A percentile compares a stretch with the other conserved stretches of the same genome.
phyloP scores from a whole-genome alignment of 2,113 vertebrate genomes.

The Zosterops hypoxanthus region DNA sequence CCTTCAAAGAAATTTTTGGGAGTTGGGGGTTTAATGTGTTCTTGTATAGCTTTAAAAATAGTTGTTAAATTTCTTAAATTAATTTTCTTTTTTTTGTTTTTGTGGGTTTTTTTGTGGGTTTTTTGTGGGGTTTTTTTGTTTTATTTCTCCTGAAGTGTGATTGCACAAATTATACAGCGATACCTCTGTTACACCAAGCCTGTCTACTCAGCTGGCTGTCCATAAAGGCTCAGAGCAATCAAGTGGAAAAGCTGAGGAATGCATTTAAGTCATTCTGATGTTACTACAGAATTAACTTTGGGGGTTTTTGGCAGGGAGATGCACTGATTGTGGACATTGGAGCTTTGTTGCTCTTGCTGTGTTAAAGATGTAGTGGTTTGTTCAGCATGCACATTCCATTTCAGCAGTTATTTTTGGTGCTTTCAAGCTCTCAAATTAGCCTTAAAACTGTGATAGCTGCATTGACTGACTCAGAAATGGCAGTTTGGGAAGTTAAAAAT shows the following conservation, averaged over 20 bases:
- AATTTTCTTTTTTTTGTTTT: neutral
- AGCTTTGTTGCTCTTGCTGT: neutral
- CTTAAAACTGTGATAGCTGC: neutral
- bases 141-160: neutral
- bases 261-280: neutral
- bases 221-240: neutral
- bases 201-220: neutral
- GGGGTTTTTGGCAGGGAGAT: neutral
- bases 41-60: neutral
- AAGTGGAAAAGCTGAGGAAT: neutral
- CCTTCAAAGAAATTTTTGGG: neutral
- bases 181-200: neutral
- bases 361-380: neutral
- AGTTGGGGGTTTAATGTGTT: rapidly evolving
- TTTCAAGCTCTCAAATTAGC: constrained; percentile 34
- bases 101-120: too few species aligned
- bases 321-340: neutral
- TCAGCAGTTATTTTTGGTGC: constrained; percentile 27
- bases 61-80: neutral
- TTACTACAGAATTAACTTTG: neutral
- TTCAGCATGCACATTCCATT: constrained; percentile 18
- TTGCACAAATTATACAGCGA: neutral
- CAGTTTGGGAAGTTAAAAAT: neutral
- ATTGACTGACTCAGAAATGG: constrained; percentile 4
- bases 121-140: neutral